phyloP scores from a whole-genome alignment of 2,113 vertebrate species.

The Dicrurus megarhynchus region DNA sequence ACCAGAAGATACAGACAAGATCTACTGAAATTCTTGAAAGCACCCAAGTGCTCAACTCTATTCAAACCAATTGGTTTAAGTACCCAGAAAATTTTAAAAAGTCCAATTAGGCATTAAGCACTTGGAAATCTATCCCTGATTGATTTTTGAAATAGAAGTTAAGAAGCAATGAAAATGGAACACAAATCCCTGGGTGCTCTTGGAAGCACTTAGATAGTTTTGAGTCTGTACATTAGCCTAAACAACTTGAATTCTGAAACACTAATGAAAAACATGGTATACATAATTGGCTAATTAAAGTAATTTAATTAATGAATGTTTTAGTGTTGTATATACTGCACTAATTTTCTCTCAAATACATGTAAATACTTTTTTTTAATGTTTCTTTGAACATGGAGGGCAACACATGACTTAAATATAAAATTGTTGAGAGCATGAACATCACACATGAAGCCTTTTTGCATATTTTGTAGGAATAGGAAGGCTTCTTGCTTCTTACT shows the following conservation, averaged over 20 bases:
- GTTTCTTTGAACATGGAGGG: neutral
- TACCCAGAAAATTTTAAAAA: neutral
- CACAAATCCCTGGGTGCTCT: neutral
- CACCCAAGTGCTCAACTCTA: neutral
- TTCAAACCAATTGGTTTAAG: neutral
- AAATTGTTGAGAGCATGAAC: neutral
- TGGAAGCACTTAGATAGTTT: neutral
- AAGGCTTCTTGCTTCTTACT: neutral
- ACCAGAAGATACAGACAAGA: neutral
- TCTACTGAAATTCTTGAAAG: neutral
- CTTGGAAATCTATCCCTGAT: neutral
- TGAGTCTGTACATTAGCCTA: neutral
- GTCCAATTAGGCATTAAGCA: neutral
- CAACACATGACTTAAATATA: neutral
- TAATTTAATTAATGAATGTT: conserved; percentile 35
- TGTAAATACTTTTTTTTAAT: neutral
- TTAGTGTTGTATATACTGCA: neutral
- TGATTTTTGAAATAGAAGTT: neutral
- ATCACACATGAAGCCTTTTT: neutral
- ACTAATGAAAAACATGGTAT: neutral
- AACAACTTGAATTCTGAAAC: neutral
- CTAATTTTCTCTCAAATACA: neutral
- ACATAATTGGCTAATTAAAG: conserved; percentile 1
- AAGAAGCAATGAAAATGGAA: neutral
- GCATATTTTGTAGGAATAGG: neutral